Conservation (phyloP, 2,797 vertebrate species). For the Ceryle rudis region DNA sequence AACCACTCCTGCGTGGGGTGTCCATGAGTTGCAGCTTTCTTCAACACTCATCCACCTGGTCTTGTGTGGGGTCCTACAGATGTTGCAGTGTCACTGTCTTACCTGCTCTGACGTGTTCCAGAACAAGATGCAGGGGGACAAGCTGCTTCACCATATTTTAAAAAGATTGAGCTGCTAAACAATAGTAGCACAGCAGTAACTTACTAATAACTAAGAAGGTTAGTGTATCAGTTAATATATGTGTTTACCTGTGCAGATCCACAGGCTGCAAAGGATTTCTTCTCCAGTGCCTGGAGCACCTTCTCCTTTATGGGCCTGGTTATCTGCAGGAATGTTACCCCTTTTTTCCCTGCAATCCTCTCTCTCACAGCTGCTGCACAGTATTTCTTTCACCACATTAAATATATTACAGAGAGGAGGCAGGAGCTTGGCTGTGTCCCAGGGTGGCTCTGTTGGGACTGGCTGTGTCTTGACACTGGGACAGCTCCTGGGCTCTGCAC, state of each 20-base stretch:
- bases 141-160: too few species aligned
- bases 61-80: neutral
- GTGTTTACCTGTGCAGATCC: neutral
- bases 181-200: neutral
- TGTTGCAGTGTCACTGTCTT: rapidly evolving
- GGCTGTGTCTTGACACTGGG: neutral
- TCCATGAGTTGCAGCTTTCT: neutral
- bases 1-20: rapidly evolving
- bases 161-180: neutral
- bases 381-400: neutral
- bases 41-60: too few species aligned
- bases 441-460: rapidly evolving
- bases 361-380: neutral
- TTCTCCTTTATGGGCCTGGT: neutral
- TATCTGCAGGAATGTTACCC: neutral
- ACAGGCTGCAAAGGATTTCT: neutral
- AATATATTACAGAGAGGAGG: neutral
- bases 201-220: neutral
- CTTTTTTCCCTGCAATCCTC: neutral
- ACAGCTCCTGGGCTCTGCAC: neutral
- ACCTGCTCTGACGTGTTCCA: rapidly evolving
- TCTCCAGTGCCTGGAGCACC: neutral
- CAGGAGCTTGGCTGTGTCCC: neutral
- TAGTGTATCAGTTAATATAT: neutral
- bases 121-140: too few species aligned